Base-by-base conservation (phyloP, 2,888 invertebrate species). In the Noctua janthe region DNA sequence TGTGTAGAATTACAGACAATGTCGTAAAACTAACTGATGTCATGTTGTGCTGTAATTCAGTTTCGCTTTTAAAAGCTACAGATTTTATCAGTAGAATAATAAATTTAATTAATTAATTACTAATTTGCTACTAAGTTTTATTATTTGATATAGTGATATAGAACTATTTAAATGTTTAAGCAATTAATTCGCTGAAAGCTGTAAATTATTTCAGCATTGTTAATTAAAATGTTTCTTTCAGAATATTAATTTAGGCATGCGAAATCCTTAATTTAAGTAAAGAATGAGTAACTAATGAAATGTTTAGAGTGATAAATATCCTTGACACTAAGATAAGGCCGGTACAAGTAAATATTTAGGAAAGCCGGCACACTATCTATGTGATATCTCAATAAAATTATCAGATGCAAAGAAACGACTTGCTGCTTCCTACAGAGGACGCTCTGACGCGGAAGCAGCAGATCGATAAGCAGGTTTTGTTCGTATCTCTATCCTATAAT, bases 391-490 rank as follows among this genome's bases (percentile, higher is more conserved):
- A 15, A 59, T 13, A 8, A 69, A 59, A 59, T 77, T 20, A 83
- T 59, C 66, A 43, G 67, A 83, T 77, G 43, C 59, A 83, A 82
- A 23, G 15, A 54, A 76, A 39, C 17, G 64, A 29, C 49, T 49
- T n/a, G 49, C 49, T 20, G 67, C 49, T 83, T 67, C 66, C 47
- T 29, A n/a, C 20, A 67, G 29, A 76, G 43, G 20, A 17, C 23
- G 15, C 23, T 67, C 23, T 67, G 3, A 11, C n/a, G 47, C 35
- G 54, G 39, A 62, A 70, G n/a, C 59, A 81, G n/a, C 4, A 15
- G 54, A 54, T 81, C 62, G 78, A 78, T 70, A 64, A 78, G 79
- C 79, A 39, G 69, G 78, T 78, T 81, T 84, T 84, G 84, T 81
- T 70, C 29, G 79, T 23, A 49, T 79, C 39, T 81, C 51, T 54